Percentiles rank a stretch among this genome's conserved stretches.
Conservation (phyloP, 2,113 vertebrate species). For the Phodopus roborovskii region DNA sequence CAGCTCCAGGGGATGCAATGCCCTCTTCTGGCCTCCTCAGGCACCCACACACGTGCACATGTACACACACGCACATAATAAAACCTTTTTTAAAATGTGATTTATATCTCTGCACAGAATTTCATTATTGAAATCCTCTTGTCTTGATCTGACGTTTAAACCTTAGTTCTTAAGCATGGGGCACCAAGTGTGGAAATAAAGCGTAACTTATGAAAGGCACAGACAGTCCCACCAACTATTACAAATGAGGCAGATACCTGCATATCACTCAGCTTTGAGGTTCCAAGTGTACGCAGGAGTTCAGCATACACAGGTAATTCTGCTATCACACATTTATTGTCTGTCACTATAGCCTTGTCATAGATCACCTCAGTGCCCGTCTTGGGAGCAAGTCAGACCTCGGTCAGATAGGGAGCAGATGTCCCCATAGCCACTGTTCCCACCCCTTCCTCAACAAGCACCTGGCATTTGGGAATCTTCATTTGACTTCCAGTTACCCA, state of each 20-base stretch:
- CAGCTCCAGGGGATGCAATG: neutral
- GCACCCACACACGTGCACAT: neutral
- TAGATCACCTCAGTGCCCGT: neutral
- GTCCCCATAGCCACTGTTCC: neutral
- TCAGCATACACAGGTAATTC: neutral
- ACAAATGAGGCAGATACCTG: neutral
- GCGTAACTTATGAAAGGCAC: neutral
- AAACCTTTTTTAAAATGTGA: neutral
- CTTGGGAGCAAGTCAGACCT: neutral
- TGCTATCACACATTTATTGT: neutral
- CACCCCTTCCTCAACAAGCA: neutral
- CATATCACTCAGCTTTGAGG: neutral
- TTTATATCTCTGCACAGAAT: conserved; percentile 26
- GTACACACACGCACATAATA: neutral
- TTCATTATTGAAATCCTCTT: conserved; percentile 19
- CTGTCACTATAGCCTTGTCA: neutral
- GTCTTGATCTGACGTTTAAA: conserved; percentile 4
- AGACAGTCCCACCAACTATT: neutral
- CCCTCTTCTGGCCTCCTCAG: neutral
- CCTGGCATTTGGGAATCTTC: neutral
- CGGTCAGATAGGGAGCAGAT: neutral
- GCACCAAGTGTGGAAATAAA: neutral
- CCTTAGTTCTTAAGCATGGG: neutral
- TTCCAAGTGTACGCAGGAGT: neutral
- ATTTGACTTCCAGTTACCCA: too few species aligned